Percentiles rank a stretch among this genome's conserved stretches.
phyloP scores from a whole-genome alignment of 1,140 invertebrate genomes.

The Dendroctonus valens region DNA sequence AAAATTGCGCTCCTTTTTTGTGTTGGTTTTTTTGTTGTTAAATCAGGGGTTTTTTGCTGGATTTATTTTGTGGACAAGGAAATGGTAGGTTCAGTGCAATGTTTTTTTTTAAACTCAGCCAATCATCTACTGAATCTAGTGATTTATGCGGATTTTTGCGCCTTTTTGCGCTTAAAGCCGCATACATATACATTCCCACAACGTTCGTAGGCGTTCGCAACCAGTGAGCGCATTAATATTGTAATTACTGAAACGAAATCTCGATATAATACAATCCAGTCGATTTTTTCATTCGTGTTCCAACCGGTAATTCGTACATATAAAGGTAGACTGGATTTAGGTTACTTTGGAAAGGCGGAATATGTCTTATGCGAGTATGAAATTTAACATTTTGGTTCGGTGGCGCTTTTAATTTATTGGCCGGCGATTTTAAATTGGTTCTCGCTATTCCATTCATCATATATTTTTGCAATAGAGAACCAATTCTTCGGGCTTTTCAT shows the following conservation, averaged over 20 bases:
- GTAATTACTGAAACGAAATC: too few relatives aligned
- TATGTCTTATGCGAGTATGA: not conserved
- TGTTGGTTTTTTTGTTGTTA: not conserved
- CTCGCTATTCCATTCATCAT: too few relatives aligned
- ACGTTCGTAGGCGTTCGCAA: too few relatives aligned
- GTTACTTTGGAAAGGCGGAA: slow-evolving; percentile 18
- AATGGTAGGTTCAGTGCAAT: not conserved
- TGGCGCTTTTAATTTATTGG: slow-evolving; percentile 3
- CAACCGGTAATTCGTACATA: slow-evolving; percentile 13
- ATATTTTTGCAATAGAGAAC: too few relatives aligned
- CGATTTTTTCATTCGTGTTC: not conserved
- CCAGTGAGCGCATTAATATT: too few relatives aligned
- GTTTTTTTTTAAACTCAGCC: too few relatives aligned
- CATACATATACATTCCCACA: too few relatives aligned
- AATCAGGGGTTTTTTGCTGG: not conserved
- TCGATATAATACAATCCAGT: too few relatives aligned
- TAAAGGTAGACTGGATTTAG: slow-evolving; percentile 12
- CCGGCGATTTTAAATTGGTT: slow-evolving; percentile 3
- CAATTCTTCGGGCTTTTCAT: too few relatives aligned
- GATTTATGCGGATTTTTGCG: too few relatives aligned
- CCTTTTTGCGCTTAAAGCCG: too few relatives aligned
- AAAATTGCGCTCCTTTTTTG: slow-evolving; percentile 5
- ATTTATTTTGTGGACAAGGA: not conserved
- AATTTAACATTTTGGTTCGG: not conserved
- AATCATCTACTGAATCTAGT: too few relatives aligned